These are phyloP conservation scores for Diarsia dahlii DNA, from an alignment of 2,888 invertebrate species.

Conservation along the genomic window DNA sequence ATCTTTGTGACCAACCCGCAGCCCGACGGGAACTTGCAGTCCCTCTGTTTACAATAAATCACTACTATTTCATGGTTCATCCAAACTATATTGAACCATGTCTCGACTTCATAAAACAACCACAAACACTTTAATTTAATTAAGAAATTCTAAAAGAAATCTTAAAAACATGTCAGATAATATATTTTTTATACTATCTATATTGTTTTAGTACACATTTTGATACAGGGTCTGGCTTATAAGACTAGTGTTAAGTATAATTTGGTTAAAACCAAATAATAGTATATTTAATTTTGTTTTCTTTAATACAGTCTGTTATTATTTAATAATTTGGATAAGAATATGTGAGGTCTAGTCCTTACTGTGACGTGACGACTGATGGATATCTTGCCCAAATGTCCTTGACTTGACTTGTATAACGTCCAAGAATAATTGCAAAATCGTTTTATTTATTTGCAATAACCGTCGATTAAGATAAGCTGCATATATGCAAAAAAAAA, in stretches of 20 bases:
- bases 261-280: slow-evolving; percentile 24
- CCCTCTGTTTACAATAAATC: slow-evolving; percentile 2
- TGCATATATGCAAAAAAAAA: background rate
- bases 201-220: slow-evolving; percentile 14
- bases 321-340: slow-evolving; percentile 1
- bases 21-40: background rate
- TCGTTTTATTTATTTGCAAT: background rate
- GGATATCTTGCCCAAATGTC: background rate
- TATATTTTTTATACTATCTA: slow-evolving; percentile 29
- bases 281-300: slow-evolving; percentile 7
- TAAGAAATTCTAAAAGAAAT: slow-evolving; percentile 7
- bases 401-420: background rate
- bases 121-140: background rate
- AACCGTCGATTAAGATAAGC: background rate
- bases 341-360: background rate
- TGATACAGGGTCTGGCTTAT: slow-evolving; percentile 37
- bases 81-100: background rate
- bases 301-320: background rate
- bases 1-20: too few species aligned
- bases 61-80: background rate
- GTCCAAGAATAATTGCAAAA: background rate
- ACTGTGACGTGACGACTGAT: background rate
- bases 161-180: slow-evolving; percentile 14
- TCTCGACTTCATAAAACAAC: background rate
- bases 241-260: slow-evolving; percentile 46